These are phyloP conservation scores for Hermodice carunculata DNA, from an alignment of 2,888 invertebrate genomes.

Conservation along the genomic window DNA sequence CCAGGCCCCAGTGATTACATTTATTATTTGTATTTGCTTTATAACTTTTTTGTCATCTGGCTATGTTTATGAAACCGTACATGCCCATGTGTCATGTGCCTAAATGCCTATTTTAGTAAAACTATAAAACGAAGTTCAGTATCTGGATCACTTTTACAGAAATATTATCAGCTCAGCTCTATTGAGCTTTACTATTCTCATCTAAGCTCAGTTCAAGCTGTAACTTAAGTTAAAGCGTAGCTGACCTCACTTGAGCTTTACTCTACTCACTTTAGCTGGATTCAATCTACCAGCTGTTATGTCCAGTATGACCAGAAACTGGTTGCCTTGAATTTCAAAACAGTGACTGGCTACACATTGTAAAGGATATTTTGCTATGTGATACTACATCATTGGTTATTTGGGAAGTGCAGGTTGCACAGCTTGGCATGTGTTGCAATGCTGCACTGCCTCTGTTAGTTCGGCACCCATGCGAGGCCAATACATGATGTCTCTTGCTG, in stretches of 20 bases:
- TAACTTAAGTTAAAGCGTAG: neutral
- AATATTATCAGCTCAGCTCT: neutral
- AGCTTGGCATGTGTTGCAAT: neutral
- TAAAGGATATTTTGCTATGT: neutral
- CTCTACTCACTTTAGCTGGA: neutral
- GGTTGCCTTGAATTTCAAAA: neutral
- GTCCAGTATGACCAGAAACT: neutral
- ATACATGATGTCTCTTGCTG: neutral
- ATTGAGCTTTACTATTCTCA: neutral
- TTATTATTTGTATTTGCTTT: no score
- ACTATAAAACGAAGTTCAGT: neutral
- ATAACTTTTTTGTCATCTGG: no score
- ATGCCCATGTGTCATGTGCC: neutral
- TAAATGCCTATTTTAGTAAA: neutral
- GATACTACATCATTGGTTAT: neutral
- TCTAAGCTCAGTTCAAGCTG: neutral
- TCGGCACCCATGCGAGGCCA: neutral
- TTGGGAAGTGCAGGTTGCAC: neutral
- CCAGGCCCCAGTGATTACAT: no score
- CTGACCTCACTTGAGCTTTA: no score
- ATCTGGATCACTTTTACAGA: neutral
- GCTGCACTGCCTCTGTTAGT: neutral
- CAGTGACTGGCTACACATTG: neutral
- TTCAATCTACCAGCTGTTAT: neutral
- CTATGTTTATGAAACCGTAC: no score